Percentiles rank a stretch among this genome's conserved stretches.
Evolutionary conservation across 1,140 invertebrate species (phyloP).

Genomic region (Nasonia giraulti): DNA sequence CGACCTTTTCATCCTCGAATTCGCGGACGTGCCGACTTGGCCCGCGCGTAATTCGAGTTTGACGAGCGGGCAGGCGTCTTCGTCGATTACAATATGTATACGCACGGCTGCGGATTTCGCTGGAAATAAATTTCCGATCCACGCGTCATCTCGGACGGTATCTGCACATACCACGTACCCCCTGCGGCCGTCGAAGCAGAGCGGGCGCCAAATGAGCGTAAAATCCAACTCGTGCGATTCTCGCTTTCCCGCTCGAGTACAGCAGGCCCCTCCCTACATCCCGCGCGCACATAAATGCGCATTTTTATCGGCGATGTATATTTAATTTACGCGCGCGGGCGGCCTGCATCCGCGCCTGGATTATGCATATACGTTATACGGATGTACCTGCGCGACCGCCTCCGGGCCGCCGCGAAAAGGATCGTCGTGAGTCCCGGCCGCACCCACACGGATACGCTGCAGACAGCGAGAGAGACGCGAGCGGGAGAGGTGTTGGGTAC

Average conservation of each 20-base stretch:
- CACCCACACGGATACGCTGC: neutral
- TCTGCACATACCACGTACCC: neutral
- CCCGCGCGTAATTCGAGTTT: neutral
- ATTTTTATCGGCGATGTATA: constrained; percentile 49
- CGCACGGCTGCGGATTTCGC: too few species aligned
- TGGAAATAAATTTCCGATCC: constrained; percentile 12
- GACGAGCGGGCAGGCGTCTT: neutral
- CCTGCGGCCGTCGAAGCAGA: neutral
- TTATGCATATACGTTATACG: too few species aligned
- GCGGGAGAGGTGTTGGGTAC: constrained; percentile 67
- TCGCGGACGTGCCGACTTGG: neutral
- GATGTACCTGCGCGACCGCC: neutral
- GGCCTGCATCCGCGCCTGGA: neutral
- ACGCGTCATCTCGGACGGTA: neutral
- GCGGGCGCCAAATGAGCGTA: neutral
- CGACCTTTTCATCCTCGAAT: constrained; percentile 23
- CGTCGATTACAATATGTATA: constrained; percentile 4
- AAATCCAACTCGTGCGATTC: neutral
- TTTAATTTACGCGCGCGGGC: constrained; percentile 48
- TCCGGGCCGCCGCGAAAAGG: neutral
- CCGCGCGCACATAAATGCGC: constrained; percentile 28
- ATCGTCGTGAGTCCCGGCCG: neutral
- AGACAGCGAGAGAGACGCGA: constrained; percentile 2
- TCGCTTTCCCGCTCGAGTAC: neutral
- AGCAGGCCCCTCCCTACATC: neutral